A percentile compares a stretch with the other conserved stretches of the same genome.
phyloP scores from a whole-genome alignment of 2,797 vertebrate species.

The Cryptoblepharus egeriae region DNA sequence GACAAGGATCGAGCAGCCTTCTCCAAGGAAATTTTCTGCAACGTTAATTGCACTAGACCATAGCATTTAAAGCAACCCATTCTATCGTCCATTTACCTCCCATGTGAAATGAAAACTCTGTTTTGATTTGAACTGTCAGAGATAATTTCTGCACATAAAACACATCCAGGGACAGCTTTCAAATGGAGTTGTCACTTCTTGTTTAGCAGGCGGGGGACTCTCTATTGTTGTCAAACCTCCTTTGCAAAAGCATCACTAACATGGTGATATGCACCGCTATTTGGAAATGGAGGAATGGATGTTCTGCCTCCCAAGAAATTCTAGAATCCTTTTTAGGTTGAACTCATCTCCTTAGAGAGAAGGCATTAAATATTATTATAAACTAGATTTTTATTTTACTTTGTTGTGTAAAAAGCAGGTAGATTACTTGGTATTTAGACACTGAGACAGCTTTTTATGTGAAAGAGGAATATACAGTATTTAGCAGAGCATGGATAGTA shows the following conservation, averaged over 20 bases:
- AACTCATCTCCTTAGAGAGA: conserved; percentile 30
- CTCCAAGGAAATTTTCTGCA: conserved; percentile 58
- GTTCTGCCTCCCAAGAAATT: conserved; percentile 45
- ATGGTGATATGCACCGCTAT: conserved; percentile 51
- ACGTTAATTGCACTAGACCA: conserved; percentile 72
- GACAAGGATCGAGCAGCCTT: conserved; percentile 47
- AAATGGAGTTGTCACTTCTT: conserved; percentile 90
- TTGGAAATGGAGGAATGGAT: conserved; percentile 69
- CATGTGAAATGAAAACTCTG: conserved; percentile 76
- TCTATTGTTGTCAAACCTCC: conserved; percentile 93
- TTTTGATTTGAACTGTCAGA: conserved; percentile 82
- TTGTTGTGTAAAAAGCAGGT: conserved; percentile 40
- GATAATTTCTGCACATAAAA: conserved; percentile 82
- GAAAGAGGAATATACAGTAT: conserved; percentile 2
- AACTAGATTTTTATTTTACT: conserved; percentile 49
- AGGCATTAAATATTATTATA: conserved; percentile 24
- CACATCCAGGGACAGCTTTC: conserved; percentile 79
- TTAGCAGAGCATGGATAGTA: neutral
- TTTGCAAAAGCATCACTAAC: conserved; percentile 85
- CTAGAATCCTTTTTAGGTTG: conserved; percentile 44
- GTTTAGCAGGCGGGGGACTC: conserved; percentile 85
- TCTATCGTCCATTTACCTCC: conserved; percentile 72
- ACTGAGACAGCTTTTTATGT: conserved; percentile 34
- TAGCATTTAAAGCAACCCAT: conserved; percentile 73
- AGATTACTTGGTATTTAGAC: conserved; percentile 26